Percentiles rank a stretch among this genome's conserved stretches.
Conservation (phyloP, 2,888 invertebrate genomes). For the Hemaris fuciformis region DNA sequence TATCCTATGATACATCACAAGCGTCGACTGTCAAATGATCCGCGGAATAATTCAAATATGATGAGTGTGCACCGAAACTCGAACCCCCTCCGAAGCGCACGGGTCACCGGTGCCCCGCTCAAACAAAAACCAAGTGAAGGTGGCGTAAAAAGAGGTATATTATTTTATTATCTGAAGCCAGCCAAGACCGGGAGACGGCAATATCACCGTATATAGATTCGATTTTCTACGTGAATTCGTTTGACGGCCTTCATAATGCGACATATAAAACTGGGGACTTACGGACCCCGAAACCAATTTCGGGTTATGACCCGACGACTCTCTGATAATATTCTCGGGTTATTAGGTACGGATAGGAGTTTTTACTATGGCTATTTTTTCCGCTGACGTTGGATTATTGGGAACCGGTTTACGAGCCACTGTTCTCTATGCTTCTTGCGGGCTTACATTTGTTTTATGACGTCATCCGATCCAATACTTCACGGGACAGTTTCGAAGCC, state of each 20-base stretch:
- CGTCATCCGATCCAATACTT: conserved; percentile 46
- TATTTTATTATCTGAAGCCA: conserved; percentile 79
- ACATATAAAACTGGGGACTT: conserved; percentile 82
- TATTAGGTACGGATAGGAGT: conserved; percentile 82
- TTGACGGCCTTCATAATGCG: conserved; percentile 83
- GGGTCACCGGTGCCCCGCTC: conserved; percentile 38
- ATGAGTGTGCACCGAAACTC: neutral
- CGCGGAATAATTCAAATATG: neutral
- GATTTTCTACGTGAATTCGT: conserved; percentile 83
- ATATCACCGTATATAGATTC: conserved; percentile 82
- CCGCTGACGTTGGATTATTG: conserved; percentile 77
- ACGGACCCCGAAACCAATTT: conserved; percentile 83
- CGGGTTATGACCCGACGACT: conserved; percentile 82
- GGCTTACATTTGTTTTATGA: conserved; percentile 72
- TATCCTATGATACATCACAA: no score
- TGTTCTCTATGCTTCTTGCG: conserved; percentile 49
- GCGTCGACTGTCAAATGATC: neutral
- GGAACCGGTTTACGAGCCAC: conserved; percentile 70
- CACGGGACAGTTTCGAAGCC: conserved; percentile 29
- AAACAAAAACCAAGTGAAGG: conserved; percentile 43
- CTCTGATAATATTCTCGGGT: conserved; percentile 82
- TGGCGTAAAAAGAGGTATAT: conserved; percentile 75
- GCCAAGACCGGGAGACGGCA: conserved; percentile 71
- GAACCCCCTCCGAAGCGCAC: neutral
- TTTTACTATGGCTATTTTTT: conserved; percentile 82